Conservation (phyloP, 1,140 invertebrate genomes). For the Bombus sibiricus region DNA sequence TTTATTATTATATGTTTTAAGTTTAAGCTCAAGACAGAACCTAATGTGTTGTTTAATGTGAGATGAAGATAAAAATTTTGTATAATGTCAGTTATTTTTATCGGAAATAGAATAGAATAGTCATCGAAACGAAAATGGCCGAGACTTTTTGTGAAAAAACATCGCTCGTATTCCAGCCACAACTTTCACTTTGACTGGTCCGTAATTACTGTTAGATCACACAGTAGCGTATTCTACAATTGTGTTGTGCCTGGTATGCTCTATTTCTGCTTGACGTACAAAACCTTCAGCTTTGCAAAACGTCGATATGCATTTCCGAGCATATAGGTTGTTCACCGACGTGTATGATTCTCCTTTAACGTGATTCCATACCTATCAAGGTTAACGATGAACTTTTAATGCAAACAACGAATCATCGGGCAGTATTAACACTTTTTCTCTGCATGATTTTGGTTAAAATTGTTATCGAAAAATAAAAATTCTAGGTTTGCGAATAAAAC, state of each 20-base stretch:
- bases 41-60: background rate
- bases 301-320: conserved; percentile 45
- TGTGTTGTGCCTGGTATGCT: conserved; percentile 14
- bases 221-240: background rate
- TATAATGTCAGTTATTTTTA: background rate
- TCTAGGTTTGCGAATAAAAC: fast-evolving
- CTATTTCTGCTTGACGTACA: conserved; percentile 29
- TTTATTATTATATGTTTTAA: too few species aligned
- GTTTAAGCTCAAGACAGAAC: too few species aligned
- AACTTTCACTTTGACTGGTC: conserved; percentile 24
- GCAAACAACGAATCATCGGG: background rate
- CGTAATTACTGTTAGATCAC: conserved; percentile 41
- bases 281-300: background rate
- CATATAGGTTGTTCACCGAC: conserved; percentile 51
- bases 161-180: background rate
- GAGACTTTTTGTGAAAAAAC: background rate
- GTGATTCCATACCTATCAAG: background rate
- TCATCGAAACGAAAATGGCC: background rate
- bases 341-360: background rate
- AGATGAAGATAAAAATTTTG: background rate
- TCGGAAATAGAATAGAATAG: background rate
- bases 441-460: background rate
- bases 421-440: background rate
- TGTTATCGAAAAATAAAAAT: background rate
- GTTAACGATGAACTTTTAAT: conserved; percentile 1